These are phyloP conservation scores for Varanus salvator DNA, from an alignment of 2,113 vertebrate species.

Conservation along the genomic window DNA sequence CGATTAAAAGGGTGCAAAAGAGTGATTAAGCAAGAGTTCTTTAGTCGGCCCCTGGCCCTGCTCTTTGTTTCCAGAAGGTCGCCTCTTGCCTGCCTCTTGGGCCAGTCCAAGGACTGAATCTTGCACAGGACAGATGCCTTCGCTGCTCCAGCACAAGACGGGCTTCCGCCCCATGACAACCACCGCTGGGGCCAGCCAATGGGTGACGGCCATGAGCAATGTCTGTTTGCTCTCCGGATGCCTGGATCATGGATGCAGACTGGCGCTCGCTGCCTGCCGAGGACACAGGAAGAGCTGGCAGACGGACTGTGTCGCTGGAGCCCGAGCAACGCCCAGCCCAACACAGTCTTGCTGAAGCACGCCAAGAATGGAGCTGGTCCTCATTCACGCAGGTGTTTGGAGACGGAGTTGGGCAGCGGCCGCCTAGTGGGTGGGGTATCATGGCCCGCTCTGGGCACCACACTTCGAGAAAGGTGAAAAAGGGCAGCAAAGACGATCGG, in stretches of 20 bases:
- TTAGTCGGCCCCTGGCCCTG: not conserved
- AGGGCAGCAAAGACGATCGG: no score
- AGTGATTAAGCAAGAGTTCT: not conserved
- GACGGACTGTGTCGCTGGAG: rapidly evolving
- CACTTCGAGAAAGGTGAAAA: no score
- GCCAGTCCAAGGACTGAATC: no score
- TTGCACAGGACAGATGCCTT: slow-evolving; percentile 14
- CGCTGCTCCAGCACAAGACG: not conserved
- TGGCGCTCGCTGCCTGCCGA: slow-evolving; percentile 41
- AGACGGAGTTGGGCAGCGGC: no score
- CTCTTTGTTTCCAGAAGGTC: not conserved
- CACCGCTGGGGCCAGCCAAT: rapidly evolving
- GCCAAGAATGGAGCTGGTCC: no score
- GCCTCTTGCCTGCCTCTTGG: not conserved
- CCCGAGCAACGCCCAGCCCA: no score
- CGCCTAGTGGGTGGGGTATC: no score
- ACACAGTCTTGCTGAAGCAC: no score
- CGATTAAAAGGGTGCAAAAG: not conserved
- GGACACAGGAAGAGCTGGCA: not conserved
- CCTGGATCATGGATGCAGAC: slow-evolving; percentile 14
- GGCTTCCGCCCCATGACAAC: slow-evolving; percentile 13
- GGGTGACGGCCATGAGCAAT: not conserved
- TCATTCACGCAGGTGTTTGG: not conserved
- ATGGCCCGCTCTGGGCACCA: no score
- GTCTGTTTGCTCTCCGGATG: not conserved